Evolutionary conservation across 64 coral and sea anemone genomes (phyloP), one percentile per base, ranked within the genome.

Genomic region (Porites australiensis): DNA sequence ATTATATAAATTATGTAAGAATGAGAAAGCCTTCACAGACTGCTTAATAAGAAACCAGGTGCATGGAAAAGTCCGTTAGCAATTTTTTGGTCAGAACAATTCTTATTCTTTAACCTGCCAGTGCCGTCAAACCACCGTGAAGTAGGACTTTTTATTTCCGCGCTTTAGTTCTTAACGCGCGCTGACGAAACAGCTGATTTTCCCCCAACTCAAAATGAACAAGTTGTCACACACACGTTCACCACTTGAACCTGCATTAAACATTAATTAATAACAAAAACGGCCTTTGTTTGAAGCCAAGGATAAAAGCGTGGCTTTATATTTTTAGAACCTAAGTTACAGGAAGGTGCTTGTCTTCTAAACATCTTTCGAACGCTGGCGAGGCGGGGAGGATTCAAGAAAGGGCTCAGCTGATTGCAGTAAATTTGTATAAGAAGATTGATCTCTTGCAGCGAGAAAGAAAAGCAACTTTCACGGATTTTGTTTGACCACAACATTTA

Each of bases 221-320:
- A 84, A 68, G 61, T 84, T 84, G 81, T 84, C 22, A 51, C 14
- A 84, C 14, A 84, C 16, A 15, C 63, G 16, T 13, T 68, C 81
- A 22, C 63, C 19, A 48, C 63, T 68, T 84, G 63, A 84, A 50
- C 60, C 46, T 47, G 68, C 81, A 84, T 84, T 84, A 84, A 84
- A 68, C 37, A 84, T 84, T 84, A 51, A 84, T 84, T 68, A 84
- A 84, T 68, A 18, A 84, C 81, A 84, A 44, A 68, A 49, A 65
- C 64, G 19, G 63, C 67, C 75, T 91, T 91, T 68, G 70, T 91
- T 91, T 6, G 59, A 64, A 16, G 43, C 79, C 20, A 14, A 13
- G 51, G 20, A 91, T 91, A 91, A 91, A 91, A 91, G 89, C 64
- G n/a, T 74, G 43, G 55, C 45, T 49, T 65, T 51, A 21, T 50